Conservation (phyloP, 2,113 vertebrate species). For the Cygnus buccinator region DNA sequence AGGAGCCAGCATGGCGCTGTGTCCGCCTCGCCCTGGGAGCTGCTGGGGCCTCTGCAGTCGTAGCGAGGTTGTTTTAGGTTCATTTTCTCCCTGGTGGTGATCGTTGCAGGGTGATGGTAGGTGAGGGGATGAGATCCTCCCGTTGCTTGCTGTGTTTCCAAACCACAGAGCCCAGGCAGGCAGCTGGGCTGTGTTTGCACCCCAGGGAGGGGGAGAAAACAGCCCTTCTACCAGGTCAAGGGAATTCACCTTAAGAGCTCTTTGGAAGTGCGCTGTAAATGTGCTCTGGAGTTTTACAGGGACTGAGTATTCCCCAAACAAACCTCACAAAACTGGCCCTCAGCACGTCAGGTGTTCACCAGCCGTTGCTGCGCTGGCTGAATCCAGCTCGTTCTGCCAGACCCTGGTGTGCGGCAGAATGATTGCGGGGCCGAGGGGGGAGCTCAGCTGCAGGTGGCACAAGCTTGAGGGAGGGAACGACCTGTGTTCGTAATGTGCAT, state of each 20-base stretch:
- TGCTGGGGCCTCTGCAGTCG: too few relatives aligned
- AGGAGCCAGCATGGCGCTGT: too few relatives aligned
- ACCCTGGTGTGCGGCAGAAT: not conserved
- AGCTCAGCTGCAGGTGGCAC: not conserved
- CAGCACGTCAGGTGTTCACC: not conserved
- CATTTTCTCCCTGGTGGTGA: too few relatives aligned
- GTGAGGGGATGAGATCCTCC: not conserved
- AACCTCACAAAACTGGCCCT: not conserved
- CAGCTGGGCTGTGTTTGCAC: not conserved
- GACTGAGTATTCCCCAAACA: not conserved
- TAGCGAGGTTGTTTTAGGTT: too few relatives aligned
- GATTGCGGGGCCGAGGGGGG: not conserved
- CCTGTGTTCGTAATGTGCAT: fast-evolving
- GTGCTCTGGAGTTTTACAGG: not conserved
- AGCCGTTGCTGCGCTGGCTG: not conserved
- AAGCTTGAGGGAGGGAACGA: not conserved
- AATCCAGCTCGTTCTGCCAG: not conserved
- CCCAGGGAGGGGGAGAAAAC: not conserved
- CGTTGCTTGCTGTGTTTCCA: not conserved
- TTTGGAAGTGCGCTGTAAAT: not conserved
- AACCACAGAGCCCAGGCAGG: not conserved
- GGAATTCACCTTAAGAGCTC: not conserved
- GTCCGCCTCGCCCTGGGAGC: too few relatives aligned
- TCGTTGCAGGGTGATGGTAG: too few relatives aligned
- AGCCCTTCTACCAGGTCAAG: not conserved